phyloP scores from a whole-genome alignment of 2,113 vertebrate species.

The Microtus ochrogaster region DNA sequence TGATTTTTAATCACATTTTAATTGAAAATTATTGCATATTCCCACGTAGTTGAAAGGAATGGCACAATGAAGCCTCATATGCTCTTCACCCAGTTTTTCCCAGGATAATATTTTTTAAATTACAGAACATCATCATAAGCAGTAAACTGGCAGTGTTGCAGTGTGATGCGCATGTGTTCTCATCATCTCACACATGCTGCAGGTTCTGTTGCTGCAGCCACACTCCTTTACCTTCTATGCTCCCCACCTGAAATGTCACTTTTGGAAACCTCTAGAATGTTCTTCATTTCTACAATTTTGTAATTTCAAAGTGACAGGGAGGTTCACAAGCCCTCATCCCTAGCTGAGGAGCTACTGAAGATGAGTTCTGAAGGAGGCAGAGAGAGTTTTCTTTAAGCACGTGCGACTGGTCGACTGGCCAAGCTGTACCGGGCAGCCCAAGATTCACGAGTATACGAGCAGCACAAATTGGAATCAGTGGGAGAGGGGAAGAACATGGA shows the following conservation, averaged over 20 bases:
- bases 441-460: accelerated
- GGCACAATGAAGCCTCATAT: not conserved
- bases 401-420: accelerated
- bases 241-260: not conserved
- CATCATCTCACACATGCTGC: not conserved
- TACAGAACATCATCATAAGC: not conserved
- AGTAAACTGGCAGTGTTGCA: not conserved
- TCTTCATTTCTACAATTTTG: not conserved
- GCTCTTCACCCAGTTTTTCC: not conserved
- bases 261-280: not conserved
- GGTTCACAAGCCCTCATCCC: not conserved
- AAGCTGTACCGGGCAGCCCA: not conserved
- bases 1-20: conserved; percentile 16
- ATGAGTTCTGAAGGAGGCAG: not conserved
- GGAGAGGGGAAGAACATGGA: not conserved
- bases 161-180: not conserved
- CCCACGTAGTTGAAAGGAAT: not conserved
- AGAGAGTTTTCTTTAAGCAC: not conserved
- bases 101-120: not conserved
- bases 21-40: conserved; percentile 16
- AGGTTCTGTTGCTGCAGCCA: not conserved
- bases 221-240: not conserved
- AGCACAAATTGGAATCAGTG: not conserved
- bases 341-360: not conserved
- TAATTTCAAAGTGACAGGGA: not conserved